These are phyloP conservation scores for Apteryx owenii DNA, from an alignment of 2,113 vertebrate genomes.

Conservation along the genomic window DNA sequence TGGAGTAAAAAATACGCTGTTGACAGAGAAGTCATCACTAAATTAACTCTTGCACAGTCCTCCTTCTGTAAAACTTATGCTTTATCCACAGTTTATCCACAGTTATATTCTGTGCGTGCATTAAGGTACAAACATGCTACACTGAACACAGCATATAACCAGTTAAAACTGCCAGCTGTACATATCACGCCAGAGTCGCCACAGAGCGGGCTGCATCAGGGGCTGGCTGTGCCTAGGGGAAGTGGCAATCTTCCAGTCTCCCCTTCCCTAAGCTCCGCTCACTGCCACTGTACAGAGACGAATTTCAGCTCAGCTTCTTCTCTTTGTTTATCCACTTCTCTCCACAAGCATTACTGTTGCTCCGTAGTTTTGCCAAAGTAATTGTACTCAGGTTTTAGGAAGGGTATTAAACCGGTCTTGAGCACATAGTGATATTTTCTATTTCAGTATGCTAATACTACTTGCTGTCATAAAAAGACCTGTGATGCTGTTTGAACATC, in stretches of 20 bases:
- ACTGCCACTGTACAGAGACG: background rate
- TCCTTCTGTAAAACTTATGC: background rate
- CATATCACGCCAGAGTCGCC: background rate
- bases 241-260: background rate
- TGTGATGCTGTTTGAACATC: rapidly evolving
- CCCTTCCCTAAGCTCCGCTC: background rate
- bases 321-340: background rate
- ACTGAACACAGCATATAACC: background rate
- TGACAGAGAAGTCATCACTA: background rate
- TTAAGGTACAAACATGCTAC: rapidly evolving
- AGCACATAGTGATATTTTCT: background rate
- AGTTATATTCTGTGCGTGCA: background rate
- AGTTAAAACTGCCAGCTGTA: background rate
- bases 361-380: background rate
- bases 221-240: background rate
- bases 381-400: background rate
- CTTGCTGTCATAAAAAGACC: background rate
- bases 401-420: background rate
- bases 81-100: too few relatives aligned
- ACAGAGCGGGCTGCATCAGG: rapidly evolving
- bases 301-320: background rate
- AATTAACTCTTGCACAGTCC: background rate
- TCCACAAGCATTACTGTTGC: background rate
- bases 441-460: background rate
- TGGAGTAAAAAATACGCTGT: background rate